Conservation (phyloP, 1,140 invertebrate species). For the Tetramorium alpestre region DNA sequence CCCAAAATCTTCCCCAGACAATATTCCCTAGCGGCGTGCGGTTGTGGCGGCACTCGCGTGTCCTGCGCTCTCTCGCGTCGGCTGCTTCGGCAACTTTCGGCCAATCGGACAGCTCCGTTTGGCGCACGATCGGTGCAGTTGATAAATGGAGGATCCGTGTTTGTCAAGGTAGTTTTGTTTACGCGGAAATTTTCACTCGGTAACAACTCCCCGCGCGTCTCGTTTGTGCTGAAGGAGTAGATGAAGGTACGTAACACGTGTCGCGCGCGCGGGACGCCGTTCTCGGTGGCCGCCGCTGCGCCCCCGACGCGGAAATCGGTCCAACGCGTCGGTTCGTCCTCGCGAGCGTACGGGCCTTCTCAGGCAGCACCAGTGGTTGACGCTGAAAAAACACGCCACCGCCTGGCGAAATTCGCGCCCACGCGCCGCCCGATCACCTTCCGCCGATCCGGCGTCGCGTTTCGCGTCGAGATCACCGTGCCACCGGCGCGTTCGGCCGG, state of each 20-base stretch:
- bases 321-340: conserved; percentile 57
- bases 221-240: conserved; percentile 84
- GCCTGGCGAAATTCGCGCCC: neutral
- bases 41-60: neutral
- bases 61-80: conserved; percentile 49
- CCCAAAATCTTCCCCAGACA: neutral
- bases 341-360: conserved; percentile 60
- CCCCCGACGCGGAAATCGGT: conserved; percentile 34
- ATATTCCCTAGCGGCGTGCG: neutral
- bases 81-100: conserved; percentile 74
- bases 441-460: neutral
- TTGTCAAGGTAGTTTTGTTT: conserved; percentile 86
- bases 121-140: conserved; percentile 81
- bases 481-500: neutral
- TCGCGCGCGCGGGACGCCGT: conserved; percentile 33
- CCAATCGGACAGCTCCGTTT: conserved; percentile 71
- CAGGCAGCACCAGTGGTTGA: conserved; percentile 50
- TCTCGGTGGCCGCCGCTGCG: conserved; percentile 37
- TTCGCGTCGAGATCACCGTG: neutral
- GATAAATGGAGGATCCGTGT: conserved; percentile 85
- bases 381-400: conserved; percentile 48
- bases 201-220: conserved; percentile 79
- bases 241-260: conserved; percentile 84
- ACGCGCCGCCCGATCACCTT: neutral
- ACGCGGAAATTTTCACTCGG: conserved; percentile 83